Evolutionary conservation across 2,113 vertebrate genomes (phyloP).

Genomic region (Alethe diademata): DNA sequence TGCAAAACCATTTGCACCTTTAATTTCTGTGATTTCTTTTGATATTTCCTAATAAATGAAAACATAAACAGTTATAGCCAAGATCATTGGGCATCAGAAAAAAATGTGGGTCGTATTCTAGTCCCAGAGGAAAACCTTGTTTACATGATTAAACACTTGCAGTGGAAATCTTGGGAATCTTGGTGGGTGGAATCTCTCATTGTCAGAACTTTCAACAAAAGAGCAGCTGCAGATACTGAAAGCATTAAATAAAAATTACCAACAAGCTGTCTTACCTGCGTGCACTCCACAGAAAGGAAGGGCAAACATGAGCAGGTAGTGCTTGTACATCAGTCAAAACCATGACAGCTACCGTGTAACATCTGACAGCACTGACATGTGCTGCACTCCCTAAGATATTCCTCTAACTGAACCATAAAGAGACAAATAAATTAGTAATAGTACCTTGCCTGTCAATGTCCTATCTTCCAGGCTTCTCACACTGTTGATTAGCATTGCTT

Average conservation of each 20-base stretch:
- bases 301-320: slow-evolving; percentile 78
- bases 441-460: slow-evolving; percentile 81
- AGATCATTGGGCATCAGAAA: slow-evolving; percentile 34
- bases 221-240: slow-evolving; percentile 67
- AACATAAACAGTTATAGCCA: slow-evolving; percentile 22
- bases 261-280: slow-evolving; percentile 83
- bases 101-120: slow-evolving; percentile 19
- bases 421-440: slow-evolving; percentile 93
- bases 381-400: slow-evolving; percentile 75
- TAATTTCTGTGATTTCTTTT: slow-evolving; percentile 20
- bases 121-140: slow-evolving; percentile 59
- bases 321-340: slow-evolving; percentile 85
- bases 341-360: slow-evolving; percentile 86
- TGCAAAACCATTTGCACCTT: background rate
- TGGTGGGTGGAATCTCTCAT: slow-evolving; percentile 49
- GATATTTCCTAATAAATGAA: background rate
- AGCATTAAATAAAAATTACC: slow-evolving; percentile 78
- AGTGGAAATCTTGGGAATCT: slow-evolving; percentile 62
- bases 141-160: slow-evolving; percentile 50
- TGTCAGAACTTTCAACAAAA: slow-evolving; percentile 73
- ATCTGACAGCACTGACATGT: slow-evolving; percentile 84
- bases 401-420: slow-evolving; percentile 80
- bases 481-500: slow-evolving; percentile 69
- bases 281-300: slow-evolving; percentile 80
- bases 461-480: slow-evolving; percentile 63